Evolutionary conservation across 2,113 vertebrate genomes (phyloP).

Genomic region (Vicugna pacos): DNA sequence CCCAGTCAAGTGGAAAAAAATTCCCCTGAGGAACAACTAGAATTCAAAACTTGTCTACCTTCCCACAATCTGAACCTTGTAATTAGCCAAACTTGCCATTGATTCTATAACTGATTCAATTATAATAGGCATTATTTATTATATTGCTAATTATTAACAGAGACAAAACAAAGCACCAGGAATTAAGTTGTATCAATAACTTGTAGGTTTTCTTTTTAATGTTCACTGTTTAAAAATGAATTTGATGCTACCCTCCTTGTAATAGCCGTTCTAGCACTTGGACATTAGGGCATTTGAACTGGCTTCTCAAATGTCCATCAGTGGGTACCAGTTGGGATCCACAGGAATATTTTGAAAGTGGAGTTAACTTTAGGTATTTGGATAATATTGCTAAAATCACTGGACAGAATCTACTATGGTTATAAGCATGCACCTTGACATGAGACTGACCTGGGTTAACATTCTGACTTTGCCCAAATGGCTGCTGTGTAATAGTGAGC

Average conservation of each 20-base stretch:
- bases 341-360: neutral
- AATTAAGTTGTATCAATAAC: neutral
- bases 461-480: neutral
- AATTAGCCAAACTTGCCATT: neutral
- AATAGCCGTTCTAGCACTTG: neutral
- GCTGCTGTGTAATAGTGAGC: neutral
- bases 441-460: neutral
- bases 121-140: neutral
- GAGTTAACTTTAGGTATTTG: neutral
- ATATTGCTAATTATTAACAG: neutral
- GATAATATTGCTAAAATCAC: neutral
- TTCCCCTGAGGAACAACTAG: neutral
- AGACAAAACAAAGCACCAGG: neutral
- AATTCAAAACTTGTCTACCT: neutral
- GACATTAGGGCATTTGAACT: neutral
- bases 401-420: neutral
- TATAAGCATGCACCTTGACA: neutral
- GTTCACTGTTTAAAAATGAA: neutral
- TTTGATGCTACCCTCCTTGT: accelerated
- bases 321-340: neutral
- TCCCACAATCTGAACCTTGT: neutral
- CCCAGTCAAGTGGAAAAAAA: neutral
- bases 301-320: neutral
- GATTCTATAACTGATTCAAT: neutral
- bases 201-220: neutral